Percentiles rank a stretch among this genome's conserved stretches.
These are phyloP conservation scores for Plebejus anna DNA, from an alignment of 2,888 invertebrate genomes.

Conservation along the genomic window DNA sequence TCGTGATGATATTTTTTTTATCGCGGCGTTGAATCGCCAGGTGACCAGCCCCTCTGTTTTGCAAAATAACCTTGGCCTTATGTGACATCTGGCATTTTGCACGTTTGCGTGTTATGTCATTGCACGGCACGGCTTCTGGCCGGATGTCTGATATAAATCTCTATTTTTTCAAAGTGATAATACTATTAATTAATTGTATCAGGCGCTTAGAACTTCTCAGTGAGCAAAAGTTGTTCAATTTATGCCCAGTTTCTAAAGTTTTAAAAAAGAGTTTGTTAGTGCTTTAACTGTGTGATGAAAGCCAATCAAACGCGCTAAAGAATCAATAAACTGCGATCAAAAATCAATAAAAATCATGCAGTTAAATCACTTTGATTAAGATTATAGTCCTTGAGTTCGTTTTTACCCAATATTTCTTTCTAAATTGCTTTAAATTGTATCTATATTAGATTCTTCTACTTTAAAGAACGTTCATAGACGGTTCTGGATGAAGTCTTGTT, in stretches of 20 bases:
- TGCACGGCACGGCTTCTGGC: background rate
- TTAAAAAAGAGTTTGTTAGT: too few species aligned
- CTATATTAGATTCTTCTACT: too few species aligned
- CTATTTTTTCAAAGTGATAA: background rate
- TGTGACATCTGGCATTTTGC: constrained; percentile 3
- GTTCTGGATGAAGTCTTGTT: background rate
- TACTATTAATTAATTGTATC: background rate
- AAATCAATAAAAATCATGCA: too few species aligned
- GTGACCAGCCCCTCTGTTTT: background rate
- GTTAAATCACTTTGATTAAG: too few species aligned
- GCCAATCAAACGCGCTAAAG: too few species aligned
- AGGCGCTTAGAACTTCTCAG: background rate
- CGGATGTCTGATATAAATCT: background rate
- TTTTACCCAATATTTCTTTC: too few species aligned
- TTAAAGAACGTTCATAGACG: background rate
- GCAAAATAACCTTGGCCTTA: constrained; percentile 12
- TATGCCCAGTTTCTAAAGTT: too few species aligned
- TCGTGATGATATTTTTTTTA: background rate
- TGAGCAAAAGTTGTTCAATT: background rate
- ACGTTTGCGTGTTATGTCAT: background rate
- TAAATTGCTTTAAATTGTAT: too few species aligned
- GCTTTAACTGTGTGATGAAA: too few species aligned
- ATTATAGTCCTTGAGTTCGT: too few species aligned
- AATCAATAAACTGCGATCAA: too few species aligned
- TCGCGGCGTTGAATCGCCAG: background rate